Conservation (phyloP, 2,113 vertebrate genomes). For the Parus major region DNA sequence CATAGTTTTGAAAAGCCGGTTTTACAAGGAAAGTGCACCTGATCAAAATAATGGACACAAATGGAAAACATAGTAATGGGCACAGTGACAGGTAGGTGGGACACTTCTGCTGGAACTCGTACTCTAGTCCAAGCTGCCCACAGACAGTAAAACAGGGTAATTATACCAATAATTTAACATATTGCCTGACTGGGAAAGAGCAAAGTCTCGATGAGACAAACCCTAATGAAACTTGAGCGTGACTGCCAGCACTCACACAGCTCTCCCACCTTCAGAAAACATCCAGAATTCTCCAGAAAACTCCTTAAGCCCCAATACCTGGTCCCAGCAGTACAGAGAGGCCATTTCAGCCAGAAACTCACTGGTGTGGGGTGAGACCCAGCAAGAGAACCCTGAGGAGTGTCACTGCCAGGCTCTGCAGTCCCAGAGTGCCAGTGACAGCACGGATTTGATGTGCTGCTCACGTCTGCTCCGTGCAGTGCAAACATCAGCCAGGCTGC, state of each 20-base stretch:
- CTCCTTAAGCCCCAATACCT: neutral
- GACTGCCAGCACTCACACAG: neutral
- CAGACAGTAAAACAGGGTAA: neutral
- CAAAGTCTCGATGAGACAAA: neutral
- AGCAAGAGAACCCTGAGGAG: neutral
- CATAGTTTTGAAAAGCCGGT: neutral
- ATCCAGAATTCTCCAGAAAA: neutral
- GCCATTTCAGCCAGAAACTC: neutral
- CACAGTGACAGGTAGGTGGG: neutral
- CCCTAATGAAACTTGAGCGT: neutral
- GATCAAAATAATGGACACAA: neutral
- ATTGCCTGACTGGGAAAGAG: neutral
- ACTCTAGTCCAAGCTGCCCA: neutral
- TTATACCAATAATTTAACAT: neutral
- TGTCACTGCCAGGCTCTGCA: neutral
- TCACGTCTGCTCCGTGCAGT: neutral
- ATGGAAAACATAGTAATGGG: neutral
- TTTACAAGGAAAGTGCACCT: neutral
- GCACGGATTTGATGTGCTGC: neutral
- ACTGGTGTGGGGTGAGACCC: neutral
- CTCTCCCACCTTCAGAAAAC: neutral
- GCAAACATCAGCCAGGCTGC: neutral
- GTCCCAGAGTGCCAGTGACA: neutral
- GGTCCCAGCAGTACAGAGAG: accelerated
- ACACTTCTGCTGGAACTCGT: neutral